Evolutionary conservation across 2,113 vertebrate genomes (phyloP), one percentile per base, ranked within the genome.

Genomic region (Stegostoma tigrinum): DNA sequence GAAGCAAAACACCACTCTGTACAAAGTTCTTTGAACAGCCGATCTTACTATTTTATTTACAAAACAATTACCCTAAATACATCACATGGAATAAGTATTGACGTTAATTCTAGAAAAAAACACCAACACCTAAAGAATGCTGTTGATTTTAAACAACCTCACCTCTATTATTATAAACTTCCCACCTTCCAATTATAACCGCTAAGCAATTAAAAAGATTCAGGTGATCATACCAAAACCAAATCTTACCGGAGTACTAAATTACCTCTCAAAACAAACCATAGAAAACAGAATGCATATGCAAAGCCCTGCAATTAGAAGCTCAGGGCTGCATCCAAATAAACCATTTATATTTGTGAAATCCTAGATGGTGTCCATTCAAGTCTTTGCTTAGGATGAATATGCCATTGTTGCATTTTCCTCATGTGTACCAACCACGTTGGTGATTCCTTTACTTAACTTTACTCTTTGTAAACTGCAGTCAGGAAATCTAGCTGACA

Each of bases 61-160:
- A 55, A 12, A 52, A 14, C 86, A 89, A 24, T 52, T 89, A 8
- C 24, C 21, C 34, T n/a, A 34, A 14, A 80, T 80, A 89, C 24
- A 89, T 52, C 48, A 45, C 48, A 52, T 89, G 86, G 17, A 52
- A 55, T 89, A 48, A 52, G 21, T 12, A 55, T 30, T 89, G 48
- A 55, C 24, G 86, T 30, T 23, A 52, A 89, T 52, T 48, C 15
- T 34, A 10, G 42, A 12, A 64, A 90, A 83, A 90, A 2, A 61
- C 86, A 27, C 23, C 48, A 34, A 90, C 87, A 94, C 17, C n/a
- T 94, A 67, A 94, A 94, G n/a, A 94, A 94, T 67, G 64, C 7
- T 38, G 55, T 34, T 93, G 55, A n/a, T 66, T 94, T 94, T 94
- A 38, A 55, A 3, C 64, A 94, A 27, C 66, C 17, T 94, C 64